Evolutionary conservation across 2,113 vertebrate species (phyloP).

Genomic region (Ardeotis arabs): DNA sequence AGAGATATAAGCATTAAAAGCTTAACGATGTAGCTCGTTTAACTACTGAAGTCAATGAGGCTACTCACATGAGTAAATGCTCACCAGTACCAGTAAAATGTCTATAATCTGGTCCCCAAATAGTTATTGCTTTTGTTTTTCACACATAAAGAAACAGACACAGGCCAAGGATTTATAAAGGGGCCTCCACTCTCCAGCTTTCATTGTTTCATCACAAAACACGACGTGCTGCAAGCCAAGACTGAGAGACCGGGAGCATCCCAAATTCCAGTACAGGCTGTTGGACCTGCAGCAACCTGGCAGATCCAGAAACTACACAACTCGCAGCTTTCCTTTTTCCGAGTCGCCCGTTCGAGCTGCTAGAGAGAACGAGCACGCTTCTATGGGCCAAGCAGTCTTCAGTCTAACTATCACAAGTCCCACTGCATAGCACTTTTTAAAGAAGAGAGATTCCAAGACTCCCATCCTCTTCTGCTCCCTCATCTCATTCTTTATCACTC

Average conservation of each 20-base stretch:
- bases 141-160: background rate
- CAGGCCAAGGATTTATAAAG: background rate
- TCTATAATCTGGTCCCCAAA: background rate
- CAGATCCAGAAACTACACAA: background rate
- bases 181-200: background rate
- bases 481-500: background rate
- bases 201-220: background rate
- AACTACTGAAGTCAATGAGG: background rate
- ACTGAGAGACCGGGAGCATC: background rate
- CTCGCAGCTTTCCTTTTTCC: background rate
- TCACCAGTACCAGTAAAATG: background rate
- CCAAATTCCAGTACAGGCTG: background rate
- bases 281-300: background rate
- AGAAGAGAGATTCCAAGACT: background rate
- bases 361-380: background rate
- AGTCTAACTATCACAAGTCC: background rate
- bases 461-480: background rate
- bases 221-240: background rate
- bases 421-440: background rate
- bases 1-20: background rate
- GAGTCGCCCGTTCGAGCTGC: background rate
- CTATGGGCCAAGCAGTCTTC: background rate
- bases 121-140: background rate
- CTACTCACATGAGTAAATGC: background rate
- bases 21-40: background rate